Evolutionary conservation across 2,888 invertebrate genomes (phyloP), one percentile per base, ranked within the genome.

Genomic region (Cephonodes hylas): DNA sequence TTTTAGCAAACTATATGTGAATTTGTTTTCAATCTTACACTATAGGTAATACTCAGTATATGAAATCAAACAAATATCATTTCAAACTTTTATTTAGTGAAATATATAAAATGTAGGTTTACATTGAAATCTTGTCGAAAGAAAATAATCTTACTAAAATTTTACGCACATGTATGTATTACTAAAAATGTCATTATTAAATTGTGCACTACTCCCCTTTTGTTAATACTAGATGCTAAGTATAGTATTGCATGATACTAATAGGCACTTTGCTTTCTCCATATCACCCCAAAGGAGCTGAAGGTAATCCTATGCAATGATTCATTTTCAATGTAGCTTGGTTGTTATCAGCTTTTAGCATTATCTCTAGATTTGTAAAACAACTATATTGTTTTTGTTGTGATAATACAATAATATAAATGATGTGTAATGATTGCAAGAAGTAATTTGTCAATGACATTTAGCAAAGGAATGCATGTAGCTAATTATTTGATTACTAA

Each of bases 201-300:
- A n/a, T n/a, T n/a, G n/a, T 15, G 44, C 48, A 60, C 48, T 42
- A 23, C 1, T 6, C 4, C 8, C 1, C 3, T 10, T 31, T 18
- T 31, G 13, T 59, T 38, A 3, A 38, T 18, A 38, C 20, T 60
- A 53, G 31, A 44, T n/a, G 13, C 23, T 15, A 48, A 25, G 10
- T 48, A 34, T n/a, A 42, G 23, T 42, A n/a, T 27, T 58, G 57
- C 61, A 61, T 77, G 71, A 68, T 64, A 86, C 74, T 87, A 88
- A 89, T 81, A 75, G 65, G 76, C 78, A 77, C 74, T 85, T 85
- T 86, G 81, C 80, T 86, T 89, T 83, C 81, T 80, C 71, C 79
- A 75, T 75, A 76, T 72, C 68, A 77, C 89, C 86, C 88, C 73
- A 77, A 83, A 91, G 91, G 91, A 91, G 77, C 78, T 91, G 64